phyloP scores from a whole-genome alignment of 2,113 vertebrate genomes.

The Seriola aureovittata region DNA sequence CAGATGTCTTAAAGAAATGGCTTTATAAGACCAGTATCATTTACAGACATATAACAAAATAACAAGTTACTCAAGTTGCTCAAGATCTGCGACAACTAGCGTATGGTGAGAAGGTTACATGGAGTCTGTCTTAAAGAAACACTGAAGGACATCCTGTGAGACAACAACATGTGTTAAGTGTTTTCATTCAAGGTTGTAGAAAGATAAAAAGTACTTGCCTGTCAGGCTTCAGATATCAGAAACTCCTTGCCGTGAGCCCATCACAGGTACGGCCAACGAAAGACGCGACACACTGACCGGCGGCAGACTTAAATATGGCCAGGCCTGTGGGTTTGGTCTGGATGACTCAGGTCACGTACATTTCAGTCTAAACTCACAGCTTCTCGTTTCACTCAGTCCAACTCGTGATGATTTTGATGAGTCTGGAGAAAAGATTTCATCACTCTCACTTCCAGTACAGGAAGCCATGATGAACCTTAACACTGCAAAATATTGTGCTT shows the following conservation, averaged over 20 bases:
- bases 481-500: neutral
- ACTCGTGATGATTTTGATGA: conserved; percentile 15
- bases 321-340: conserved; percentile 13
- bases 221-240: conserved; percentile 23
- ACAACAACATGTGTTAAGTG: neutral
- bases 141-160: neutral
- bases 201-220: conserved; percentile 40
- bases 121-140: neutral
- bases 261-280: neutral
- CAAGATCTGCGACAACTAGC: too few species aligned
- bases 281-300: rapidly evolving
- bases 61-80: too few species aligned
- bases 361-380: neutral
- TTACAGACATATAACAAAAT: neutral
- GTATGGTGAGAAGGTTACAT: neutral
- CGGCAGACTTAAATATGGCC: neutral
- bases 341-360: neutral
- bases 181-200: neutral
- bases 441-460: neutral
- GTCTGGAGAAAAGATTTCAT: conserved; percentile 7
- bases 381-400: conserved; percentile 9
- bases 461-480: neutral
- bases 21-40: neutral
- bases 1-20: neutral
- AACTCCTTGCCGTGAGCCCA: neutral